Percentiles rank a stretch among this genome's conserved stretches.
Evolutionary conservation across 2,113 vertebrate genomes (phyloP).

Genomic region (Erythrolamprus reginae): DNA sequence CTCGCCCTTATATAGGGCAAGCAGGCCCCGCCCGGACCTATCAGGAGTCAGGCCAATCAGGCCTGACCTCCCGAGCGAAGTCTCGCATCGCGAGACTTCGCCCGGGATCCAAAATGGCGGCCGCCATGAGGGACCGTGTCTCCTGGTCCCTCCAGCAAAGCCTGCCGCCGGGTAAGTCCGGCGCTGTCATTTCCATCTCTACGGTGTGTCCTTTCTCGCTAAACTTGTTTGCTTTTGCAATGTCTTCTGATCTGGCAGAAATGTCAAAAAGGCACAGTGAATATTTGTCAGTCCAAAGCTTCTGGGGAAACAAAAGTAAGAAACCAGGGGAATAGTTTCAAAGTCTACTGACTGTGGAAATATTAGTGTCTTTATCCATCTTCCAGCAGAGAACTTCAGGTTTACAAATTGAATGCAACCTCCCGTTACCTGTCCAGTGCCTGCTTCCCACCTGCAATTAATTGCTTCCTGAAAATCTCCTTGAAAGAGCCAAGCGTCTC

Average conservation of each 20-base stretch:
- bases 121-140: too few species aligned
- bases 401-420: fast-evolving
- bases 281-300: not conserved
- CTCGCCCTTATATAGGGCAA: too few species aligned
- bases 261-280: not conserved
- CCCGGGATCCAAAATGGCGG: too few species aligned
- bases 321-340: fast-evolving
- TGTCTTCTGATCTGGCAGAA: not conserved
- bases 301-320: fast-evolving
- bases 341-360: not conserved
- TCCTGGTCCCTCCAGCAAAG: too few species aligned
- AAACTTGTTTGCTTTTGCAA: not conserved
- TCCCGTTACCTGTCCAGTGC: not conserved
- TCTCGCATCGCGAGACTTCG: too few species aligned
- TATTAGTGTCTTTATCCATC: not conserved
- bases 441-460: not conserved
- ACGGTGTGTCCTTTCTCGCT: not conserved
- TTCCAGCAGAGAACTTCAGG: not conserved
- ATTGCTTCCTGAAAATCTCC: not conserved
- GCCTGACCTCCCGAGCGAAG: too few species aligned
- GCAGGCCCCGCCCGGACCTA: too few species aligned
- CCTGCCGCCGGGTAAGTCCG: too few species aligned
- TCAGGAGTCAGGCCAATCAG: too few species aligned
- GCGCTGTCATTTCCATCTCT: not conserved
- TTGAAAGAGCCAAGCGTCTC: not conserved